phyloP scores from a whole-genome alignment of 2,888 invertebrate genomes.

The Listrodromus nycthemerus region DNA sequence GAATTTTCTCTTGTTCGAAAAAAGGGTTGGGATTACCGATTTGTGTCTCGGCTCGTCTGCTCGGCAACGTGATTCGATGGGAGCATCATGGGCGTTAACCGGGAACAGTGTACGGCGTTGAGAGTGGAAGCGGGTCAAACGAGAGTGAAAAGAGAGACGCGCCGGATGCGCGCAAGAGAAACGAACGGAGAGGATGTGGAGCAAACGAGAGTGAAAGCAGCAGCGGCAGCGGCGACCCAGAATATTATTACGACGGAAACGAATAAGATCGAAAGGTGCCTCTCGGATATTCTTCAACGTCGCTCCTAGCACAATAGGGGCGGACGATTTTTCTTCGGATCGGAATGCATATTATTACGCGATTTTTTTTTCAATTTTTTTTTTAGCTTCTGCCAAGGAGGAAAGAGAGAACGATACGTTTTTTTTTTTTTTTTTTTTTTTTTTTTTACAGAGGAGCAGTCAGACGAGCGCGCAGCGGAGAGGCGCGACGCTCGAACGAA shows the following conservation, averaged over 20 bases:
- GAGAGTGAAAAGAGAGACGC: slow-evolving; percentile 68
- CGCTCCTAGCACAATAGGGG: not conserved
- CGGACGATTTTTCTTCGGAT: not conserved
- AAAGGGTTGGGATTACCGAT: slow-evolving; percentile 21
- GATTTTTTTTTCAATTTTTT: slow-evolving; percentile 1
- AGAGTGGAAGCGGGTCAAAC: slow-evolving; percentile 38
- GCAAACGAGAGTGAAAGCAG: slow-evolving; percentile 77
- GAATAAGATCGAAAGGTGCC: slow-evolving; percentile 20
- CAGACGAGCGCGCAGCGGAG: slow-evolving; percentile 22
- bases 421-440: too few relatives aligned
- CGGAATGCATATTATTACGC: slow-evolving; percentile 13
- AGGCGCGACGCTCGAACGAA: slow-evolving; percentile 55
- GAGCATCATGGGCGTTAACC: slow-evolving; percentile 41
- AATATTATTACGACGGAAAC: slow-evolving; percentile 13
- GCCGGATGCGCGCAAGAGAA: slow-evolving; percentile 58
- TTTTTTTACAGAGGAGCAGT: slow-evolving; percentile 43
- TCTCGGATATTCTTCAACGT: not conserved
- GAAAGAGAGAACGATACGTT: slow-evolving; percentile 9
- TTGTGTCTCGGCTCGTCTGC: slow-evolving; percentile 17
- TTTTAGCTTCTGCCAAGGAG: not conserved
- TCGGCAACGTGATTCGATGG: slow-evolving; percentile 49
- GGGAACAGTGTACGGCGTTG: not conserved
- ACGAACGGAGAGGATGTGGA: slow-evolving; percentile 73
- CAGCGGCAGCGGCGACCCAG: slow-evolving; percentile 18
- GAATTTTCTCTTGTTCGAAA: slow-evolving; percentile 17